Percentiles rank a stretch among this genome's conserved stretches.
phyloP scores from a whole-genome alignment of 2,797 vertebrate species.

The Helicolenus hilgendorfi region DNA sequence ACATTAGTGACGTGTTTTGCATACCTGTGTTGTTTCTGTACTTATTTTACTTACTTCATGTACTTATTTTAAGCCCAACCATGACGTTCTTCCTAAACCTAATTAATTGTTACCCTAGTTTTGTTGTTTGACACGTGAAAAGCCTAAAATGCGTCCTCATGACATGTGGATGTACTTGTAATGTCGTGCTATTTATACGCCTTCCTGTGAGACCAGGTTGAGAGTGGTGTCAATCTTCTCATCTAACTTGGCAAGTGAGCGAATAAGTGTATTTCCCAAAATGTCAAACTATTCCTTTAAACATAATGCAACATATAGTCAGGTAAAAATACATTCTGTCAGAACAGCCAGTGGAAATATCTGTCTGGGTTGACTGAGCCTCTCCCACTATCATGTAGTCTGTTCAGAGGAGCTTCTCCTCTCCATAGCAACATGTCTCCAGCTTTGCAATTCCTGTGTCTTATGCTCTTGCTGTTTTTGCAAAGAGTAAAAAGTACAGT shows the following conservation, averaged over 20 bases:
- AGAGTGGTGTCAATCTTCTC: not conserved
- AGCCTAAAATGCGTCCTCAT: not conserved
- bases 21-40: not conserved
- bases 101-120: not conserved
- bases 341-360: not conserved
- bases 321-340: not conserved
- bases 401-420: not conserved
- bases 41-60: no score
- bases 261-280: not conserved
- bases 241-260: not conserved
- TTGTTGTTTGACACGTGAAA: not conserved
- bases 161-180: not conserved
- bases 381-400: not conserved
- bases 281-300: not conserved
- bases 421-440: not conserved
- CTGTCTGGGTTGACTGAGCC: not conserved
- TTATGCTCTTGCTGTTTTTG: not conserved
- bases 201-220: not conserved
- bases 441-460: not conserved
- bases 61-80: not conserved
- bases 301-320: not conserved
- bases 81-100: not conserved
- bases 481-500: slow-evolving; percentile 2
- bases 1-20: not conserved
- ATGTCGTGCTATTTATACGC: not conserved